These are phyloP conservation scores for Temnothorax unifasciatus DNA, from an alignment of 2,888 invertebrate species.

Conservation along the genomic window DNA sequence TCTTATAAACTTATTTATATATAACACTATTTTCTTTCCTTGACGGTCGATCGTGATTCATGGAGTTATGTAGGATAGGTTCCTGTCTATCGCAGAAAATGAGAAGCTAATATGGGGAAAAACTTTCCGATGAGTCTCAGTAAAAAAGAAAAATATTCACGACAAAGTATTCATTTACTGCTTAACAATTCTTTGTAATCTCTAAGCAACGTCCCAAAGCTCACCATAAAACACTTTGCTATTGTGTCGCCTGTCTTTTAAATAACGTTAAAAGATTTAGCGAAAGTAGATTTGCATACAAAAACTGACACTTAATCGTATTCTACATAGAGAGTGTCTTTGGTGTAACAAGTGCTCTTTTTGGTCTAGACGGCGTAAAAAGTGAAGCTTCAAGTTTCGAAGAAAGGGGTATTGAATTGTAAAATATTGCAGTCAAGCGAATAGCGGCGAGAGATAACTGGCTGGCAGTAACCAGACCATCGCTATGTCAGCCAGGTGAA, in stretches of 20 bases:
- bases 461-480: slow-evolving; percentile 64
- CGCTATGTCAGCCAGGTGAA: slow-evolving; percentile 81
- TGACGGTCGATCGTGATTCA: not conserved
- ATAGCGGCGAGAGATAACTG: slow-evolving; percentile 32
- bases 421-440: slow-evolving; percentile 37
- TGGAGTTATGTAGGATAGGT: not conserved
- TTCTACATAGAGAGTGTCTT: not conserved
- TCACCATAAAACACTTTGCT: not conserved
- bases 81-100: slow-evolving; percentile 36
- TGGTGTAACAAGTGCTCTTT: slow-evolving; percentile 21
- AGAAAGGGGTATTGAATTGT: slow-evolving; percentile 21
- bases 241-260: not conserved
- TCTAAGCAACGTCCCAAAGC: not conserved
- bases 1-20: not conserved
- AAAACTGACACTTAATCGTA: not conserved
- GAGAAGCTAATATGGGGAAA: slow-evolving; percentile 16
- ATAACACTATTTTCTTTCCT: not conserved
- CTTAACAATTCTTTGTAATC: not conserved
- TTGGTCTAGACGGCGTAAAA: not conserved
- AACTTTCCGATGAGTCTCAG: slow-evolving; percentile 34
- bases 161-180: not conserved
- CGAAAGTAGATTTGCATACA: not conserved
- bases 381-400: not conserved
- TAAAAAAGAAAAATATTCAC: not conserved
- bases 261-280: not conserved